A percentile compares a stretch with the other conserved stretches of the same genome.
These are phyloP conservation scores for Pangasius mekongensis DNA, from an alignment of 2,797 vertebrate species.

Conservation along the genomic window DNA sequence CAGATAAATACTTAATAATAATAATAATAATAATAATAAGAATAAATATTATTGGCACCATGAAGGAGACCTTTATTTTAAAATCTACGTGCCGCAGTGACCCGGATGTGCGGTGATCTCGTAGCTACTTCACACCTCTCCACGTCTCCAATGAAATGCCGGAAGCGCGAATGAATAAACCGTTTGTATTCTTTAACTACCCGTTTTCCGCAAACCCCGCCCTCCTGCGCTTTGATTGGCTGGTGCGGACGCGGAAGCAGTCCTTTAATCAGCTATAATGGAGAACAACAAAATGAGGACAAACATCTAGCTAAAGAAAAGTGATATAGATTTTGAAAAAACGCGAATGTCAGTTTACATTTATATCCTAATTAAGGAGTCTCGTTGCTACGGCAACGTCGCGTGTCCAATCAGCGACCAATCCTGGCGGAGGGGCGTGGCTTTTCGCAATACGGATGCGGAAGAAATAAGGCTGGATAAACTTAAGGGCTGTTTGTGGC, in stretches of 20 bases:
- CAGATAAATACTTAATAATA: not conserved
- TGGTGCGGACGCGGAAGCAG: not conserved
- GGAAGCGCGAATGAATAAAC: slow-evolving; percentile 56
- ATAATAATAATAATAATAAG: not conserved
- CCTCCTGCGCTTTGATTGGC: not conserved
- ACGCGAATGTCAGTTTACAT: not conserved
- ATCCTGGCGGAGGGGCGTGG: not conserved
- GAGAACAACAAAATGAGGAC: not conserved
- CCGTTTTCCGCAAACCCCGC: not conserved
- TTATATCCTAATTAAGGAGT: not conserved
- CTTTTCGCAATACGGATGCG: not conserved
- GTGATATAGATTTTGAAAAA: not conserved
- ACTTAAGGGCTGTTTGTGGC: not conserved
- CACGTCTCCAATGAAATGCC: slow-evolving; percentile 42
- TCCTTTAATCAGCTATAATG: not conserved
- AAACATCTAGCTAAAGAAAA: not conserved
- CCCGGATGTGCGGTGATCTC: accelerated
- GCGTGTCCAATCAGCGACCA: not conserved
- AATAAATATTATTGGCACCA: not conserved
- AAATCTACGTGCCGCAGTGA: not conserved
- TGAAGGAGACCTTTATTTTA: not conserved
- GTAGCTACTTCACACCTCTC: slow-evolving; percentile 35
- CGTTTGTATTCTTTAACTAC: not conserved
- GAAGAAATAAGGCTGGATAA: not conserved
- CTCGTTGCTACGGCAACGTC: not conserved